phyloP scores from a whole-genome alignment of 2,888 invertebrate genomes.

The Drosophila mulleri region DNA sequence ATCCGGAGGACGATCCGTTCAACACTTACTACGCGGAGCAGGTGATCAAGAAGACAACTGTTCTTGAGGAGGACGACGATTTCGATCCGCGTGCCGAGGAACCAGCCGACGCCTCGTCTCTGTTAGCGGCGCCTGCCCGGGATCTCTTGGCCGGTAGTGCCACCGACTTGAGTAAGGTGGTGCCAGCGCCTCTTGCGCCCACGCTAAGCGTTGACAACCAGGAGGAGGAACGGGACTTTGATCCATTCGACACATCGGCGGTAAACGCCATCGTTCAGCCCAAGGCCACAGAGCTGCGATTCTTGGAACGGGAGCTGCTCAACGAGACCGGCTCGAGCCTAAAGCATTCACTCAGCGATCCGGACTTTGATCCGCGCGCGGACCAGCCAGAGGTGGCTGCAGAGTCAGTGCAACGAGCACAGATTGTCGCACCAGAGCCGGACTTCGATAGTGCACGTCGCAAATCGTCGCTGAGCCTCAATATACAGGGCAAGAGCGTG shows the following conservation, averaged over 20 bases:
- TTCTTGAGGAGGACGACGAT: conserved; percentile 84
- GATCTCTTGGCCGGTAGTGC: conserved; percentile 92
- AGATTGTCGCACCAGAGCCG: conserved; percentile 23
- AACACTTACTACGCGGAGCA: conserved; percentile 94
- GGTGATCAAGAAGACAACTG: conserved; percentile 87
- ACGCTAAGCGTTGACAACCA: conserved; percentile 84
- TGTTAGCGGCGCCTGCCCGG: conserved; percentile 80
- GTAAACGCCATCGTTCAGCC: conserved; percentile 90
- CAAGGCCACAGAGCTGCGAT: conserved; percentile 91
- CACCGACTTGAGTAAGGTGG: conserved; percentile 90
- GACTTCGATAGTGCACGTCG: conserved; percentile 85
- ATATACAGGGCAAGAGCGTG: conserved; percentile 87
- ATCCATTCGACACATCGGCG: conserved; percentile 95
- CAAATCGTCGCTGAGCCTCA: conserved; percentile 88
- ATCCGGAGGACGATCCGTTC: conserved; percentile 89
- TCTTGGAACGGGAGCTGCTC: conserved; percentile 91
- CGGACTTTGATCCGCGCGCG: conserved; percentile 93
- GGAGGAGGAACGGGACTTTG: conserved; percentile 87
- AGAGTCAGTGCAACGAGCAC: conserved; percentile 12
- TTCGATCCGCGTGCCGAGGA: conserved; percentile 89
- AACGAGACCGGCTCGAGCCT: conserved; percentile 85
- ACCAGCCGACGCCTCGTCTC: conserved; percentile 55
- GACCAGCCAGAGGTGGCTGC: conserved; percentile 83
- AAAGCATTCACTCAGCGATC: conserved; percentile 88
- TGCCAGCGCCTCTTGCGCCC: conserved; percentile 89